Base-by-base conservation (phyloP, 2,113 vertebrate species). In the Gorsachius goisagi region DNA sequence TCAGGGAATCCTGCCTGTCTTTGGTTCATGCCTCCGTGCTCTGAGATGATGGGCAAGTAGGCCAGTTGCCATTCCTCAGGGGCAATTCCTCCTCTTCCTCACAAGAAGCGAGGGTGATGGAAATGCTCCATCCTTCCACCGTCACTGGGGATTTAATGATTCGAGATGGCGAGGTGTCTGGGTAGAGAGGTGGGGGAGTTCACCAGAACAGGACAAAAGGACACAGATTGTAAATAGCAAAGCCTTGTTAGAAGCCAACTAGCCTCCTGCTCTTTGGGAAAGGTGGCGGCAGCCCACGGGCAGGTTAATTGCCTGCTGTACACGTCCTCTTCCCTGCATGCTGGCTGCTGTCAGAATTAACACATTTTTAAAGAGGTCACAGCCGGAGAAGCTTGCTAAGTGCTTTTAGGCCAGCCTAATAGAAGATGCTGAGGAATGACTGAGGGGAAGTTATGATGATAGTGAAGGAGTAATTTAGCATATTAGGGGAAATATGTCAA, bases 401-500 rank as follows among this genome's bases (percentile, higher is more conserved):
- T 88, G 95, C 94, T 91, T 91, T 78, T 8, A 68, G 94, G 91
- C 95, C 96, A 32, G 84, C 81, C 94, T 91, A 66, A 90, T 76
- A 89, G 91, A 24, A 92, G 95, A 93, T 95, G 91, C 94, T 66
- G 94, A 85, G 89, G 91, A 95, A 79, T 85, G 95, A 89, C 95
- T 95, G 91, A 95, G 96, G 91, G 93, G 94, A 96, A 96, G 94
- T 94, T 94, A 79, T 85, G 96, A 94, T 91, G 96, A 93, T 96
- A 93, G 95, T 50, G 77, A 93, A 91, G 89, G 95, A 95, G 95
- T 95, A 96, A 97, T 97, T 97, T 97, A 95, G 91, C 91, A 88
- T 97, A 95, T 97, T 96, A 96, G 94, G 97, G 97, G 92, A 97
- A 97, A 97, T 95, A 97, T 95, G 97, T 97, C 97, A 97, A 97